phyloP scores from a whole-genome alignment of 1,140 invertebrate species.

The Drosophila arizonae region DNA sequence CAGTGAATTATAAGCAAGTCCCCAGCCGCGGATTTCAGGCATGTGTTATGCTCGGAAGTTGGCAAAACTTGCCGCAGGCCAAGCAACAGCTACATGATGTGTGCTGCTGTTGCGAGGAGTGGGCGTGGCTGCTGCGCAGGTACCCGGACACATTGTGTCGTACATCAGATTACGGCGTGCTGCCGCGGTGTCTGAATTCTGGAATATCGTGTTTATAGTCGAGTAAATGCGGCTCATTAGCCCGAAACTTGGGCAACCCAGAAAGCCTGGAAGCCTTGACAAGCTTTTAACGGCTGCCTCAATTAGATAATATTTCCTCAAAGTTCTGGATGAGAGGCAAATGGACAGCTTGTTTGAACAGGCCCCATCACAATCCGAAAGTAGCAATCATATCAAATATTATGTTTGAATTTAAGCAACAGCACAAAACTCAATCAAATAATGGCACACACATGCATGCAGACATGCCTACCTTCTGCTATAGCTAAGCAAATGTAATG shows the following conservation, averaged over 20 bases:
- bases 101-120: slow-evolving; percentile 11
- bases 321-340: slow-evolving; percentile 29
- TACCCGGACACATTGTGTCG: slow-evolving; percentile 10
- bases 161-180: slow-evolving; percentile 50
- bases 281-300: slow-evolving; percentile 31
- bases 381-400: slow-evolving; percentile 75
- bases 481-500: slow-evolving; percentile 30
- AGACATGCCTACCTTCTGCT: no score
- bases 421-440: slow-evolving; percentile 58
- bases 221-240: slow-evolving; percentile 73
- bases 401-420: slow-evolving; percentile 59
- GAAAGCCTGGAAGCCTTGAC: slow-evolving; percentile 11
- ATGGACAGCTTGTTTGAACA: slow-evolving; percentile 49
- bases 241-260: slow-evolving; percentile 43
- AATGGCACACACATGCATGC: slow-evolving; percentile 4
- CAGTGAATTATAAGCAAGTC: slow-evolving; percentile 17
- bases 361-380: slow-evolving; percentile 50
- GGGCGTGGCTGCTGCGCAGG: slow-evolving; percentile 1
- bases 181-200: slow-evolving; percentile 33
- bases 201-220: slow-evolving; percentile 62
- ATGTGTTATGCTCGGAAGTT: slow-evolving; percentile 52
- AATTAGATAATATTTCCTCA: slow-evolving; percentile 31
- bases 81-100: slow-evolving; percentile 31
- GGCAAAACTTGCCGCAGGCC: slow-evolving; percentile 55
- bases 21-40: slow-evolving; percentile 3